Evolutionary conservation across 2,797 vertebrate genomes (phyloP), one percentile per base, ranked within the genome.

Genomic region (Hyperoplus lanceolatus): DNA sequence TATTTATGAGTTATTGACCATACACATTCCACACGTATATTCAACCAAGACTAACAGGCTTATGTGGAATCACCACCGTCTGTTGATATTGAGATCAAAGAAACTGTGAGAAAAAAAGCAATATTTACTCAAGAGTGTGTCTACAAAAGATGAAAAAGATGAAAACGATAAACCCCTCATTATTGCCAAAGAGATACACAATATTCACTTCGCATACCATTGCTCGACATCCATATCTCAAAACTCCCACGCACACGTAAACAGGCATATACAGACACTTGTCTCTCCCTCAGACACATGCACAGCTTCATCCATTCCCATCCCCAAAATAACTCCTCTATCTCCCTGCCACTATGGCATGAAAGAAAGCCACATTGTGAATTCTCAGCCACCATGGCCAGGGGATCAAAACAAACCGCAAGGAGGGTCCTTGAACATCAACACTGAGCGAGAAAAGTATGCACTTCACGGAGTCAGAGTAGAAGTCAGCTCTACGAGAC

Each of bases 291-390:
- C 55, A 73, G 15, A 50, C 60, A 83, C 56, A 67, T 49, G 45
- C 38, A 36, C 65, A 46, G n/a, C 29, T 57, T 21, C 18, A 41
- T 71, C 64, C 58, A 74, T 81, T 80, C 58, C 59, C 56, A 58
- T 54, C 51, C 38, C 56, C 64, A 5, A 59, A 70, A 57, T 71
- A 49, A 74, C 12, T 15, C 55, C 5, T 81, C 77, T 77, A 77
- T 89, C 60, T 41, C 49, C 82, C 59, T 63, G 73, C 87, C 79
- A 14, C 75, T 75, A 83, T 78, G 70, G 67, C 71, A 84, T 72
- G 78, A 92, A 62, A 93, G 88, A 93, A 91, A 92, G 86, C 74
- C 89, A 89, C 89, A 92, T 88, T 92, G 89, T 94, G 78, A 77
- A 91, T 87, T 87, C 53, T 90, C 86, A 93, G 71, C 91, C 91